phyloP scores from a whole-genome alignment of 2,797 vertebrate species.

The Sebastes vulpes region DNA sequence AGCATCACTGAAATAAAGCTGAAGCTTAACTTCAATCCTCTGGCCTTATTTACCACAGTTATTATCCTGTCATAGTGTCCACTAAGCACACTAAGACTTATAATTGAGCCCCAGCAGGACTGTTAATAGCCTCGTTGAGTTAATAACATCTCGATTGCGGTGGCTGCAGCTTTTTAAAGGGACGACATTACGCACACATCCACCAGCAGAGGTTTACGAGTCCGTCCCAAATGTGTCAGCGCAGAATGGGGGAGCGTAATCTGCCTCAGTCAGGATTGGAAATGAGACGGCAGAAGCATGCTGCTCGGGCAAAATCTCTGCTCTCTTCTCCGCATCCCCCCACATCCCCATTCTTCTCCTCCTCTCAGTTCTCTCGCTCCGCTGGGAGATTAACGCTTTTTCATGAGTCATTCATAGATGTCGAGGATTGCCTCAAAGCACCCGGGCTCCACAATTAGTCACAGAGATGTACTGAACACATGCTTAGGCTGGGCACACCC shows the following conservation, averaged over 20 bases:
- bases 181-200: constrained; percentile 31
- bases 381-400: constrained; percentile 68
- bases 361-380: constrained; percentile 32
- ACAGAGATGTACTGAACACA: constrained; percentile 48
- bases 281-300: constrained; percentile 49
- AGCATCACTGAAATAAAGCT: constrained; percentile 51
- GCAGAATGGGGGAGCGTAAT: constrained; percentile 64
- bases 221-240: constrained; percentile 75
- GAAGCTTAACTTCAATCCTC: constrained; percentile 66
- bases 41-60: constrained; percentile 58
- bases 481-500: constrained; percentile 3
- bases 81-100: constrained; percentile 68
- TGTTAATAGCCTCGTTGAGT: constrained; percentile 66
- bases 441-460: constrained; percentile 55
- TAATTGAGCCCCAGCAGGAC: constrained; percentile 62
- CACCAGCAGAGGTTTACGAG: constrained; percentile 55
- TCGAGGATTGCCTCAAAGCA: constrained; percentile 63
- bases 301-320: constrained; percentile 64
- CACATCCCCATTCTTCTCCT: constrained; percentile 40
- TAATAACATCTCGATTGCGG: constrained; percentile 56
- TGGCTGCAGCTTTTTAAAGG: constrained; percentile 45
- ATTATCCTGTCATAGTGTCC: constrained; percentile 68
- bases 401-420: constrained; percentile 75
- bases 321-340: constrained; percentile 39
- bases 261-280: constrained; percentile 76